These are phyloP conservation scores for Pseudorhiza aurosa DNA, from an alignment of 30 jellyfish, hydroid and myxozoan species.

Conservation along the genomic window DNA sequence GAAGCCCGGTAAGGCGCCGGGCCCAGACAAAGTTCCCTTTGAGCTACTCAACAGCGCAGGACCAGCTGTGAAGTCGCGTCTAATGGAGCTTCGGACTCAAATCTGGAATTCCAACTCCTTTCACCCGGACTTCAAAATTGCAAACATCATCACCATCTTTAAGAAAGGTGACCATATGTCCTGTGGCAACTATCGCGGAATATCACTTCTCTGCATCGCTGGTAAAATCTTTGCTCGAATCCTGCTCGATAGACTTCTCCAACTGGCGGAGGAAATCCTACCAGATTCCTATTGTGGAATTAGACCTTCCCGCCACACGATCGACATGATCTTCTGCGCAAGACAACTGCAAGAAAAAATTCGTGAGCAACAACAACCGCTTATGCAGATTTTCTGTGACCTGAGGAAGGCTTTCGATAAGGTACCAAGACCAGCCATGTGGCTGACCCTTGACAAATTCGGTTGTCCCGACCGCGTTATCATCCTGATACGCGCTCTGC, in stretches of 20 bases:
- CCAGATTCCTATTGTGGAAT: conserved; percentile 25
- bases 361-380: background rate
- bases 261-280: background rate
- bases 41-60: background rate
- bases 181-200: conserved; percentile 24
- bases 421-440: background rate
- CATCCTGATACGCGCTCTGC: background rate
- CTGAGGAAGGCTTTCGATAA: background rate
- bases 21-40: background rate
- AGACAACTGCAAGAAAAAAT: background rate
- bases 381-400: background rate
- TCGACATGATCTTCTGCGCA: conserved; percentile 5
- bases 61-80: background rate
- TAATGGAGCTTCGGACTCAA: background rate
- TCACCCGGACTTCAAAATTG: background rate
- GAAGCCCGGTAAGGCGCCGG: background rate
- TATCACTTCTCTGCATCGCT: conserved; percentile 4
- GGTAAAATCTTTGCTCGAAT: conserved; percentile 20
- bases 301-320: background rate
- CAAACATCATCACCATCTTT: background rate
- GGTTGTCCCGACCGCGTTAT: background rate
- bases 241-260: background rate
- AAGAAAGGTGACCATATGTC: conserved; percentile 9
- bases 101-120: background rate
- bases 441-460: background rate